These are phyloP conservation scores for Notodonta ziczac DNA, from an alignment of 2,888 invertebrate species.

Conservation along the genomic window DNA sequence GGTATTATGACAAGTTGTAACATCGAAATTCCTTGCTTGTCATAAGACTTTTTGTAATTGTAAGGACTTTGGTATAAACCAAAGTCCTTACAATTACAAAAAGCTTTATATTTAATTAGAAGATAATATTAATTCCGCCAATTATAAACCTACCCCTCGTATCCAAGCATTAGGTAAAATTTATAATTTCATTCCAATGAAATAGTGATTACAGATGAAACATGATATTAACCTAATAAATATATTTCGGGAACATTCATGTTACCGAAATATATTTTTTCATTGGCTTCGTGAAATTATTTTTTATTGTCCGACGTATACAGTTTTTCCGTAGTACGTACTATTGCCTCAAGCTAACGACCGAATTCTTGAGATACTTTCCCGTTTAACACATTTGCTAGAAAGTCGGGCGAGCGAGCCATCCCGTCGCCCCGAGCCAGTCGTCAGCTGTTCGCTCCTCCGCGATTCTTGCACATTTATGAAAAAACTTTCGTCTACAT, in stretches of 20 bases:
- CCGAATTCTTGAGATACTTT: constrained; percentile 75
- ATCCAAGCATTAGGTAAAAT: too few species aligned
- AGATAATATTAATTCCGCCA: too few species aligned
- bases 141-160: too few species aligned
- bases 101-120: too few species aligned
- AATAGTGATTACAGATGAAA: not conserved
- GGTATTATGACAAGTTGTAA: too few species aligned
- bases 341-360: constrained; percentile 64
- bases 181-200: not conserved
- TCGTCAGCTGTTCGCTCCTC: constrained; percentile 75
- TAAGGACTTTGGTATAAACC: too few species aligned
- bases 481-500: constrained; percentile 79
- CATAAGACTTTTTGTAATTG: too few species aligned
- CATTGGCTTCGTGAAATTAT: constrained; percentile 23
- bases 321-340: constrained; percentile 49
- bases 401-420: constrained; percentile 65
- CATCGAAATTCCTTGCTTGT: too few species aligned
- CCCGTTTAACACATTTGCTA: constrained; percentile 77
- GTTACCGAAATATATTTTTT: too few species aligned
- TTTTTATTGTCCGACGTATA: constrained; percentile 29
- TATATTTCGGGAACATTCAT: constrained; percentile 9
- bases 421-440: constrained; percentile 67
- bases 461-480: constrained; percentile 75
- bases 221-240: not conserved
- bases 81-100: too few species aligned